These are phyloP conservation scores for Cistogaster globosa DNA, from an alignment of 2,888 invertebrate species.

Conservation along the genomic window DNA sequence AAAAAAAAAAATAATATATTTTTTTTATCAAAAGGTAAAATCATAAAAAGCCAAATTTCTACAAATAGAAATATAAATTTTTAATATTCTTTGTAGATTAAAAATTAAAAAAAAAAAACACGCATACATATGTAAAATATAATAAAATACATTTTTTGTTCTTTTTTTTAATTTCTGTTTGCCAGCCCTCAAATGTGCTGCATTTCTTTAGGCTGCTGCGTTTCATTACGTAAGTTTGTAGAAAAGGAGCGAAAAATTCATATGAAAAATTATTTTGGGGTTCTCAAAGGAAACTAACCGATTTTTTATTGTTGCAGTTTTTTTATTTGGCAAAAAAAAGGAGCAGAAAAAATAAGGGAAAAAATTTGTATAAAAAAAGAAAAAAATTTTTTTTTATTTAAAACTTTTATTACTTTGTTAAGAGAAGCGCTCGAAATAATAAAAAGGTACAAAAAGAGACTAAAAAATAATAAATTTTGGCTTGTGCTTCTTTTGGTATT, in stretches of 20 bases:
- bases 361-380: neutral
- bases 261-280: neutral
- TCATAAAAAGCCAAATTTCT: constrained; percentile 25
- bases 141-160: neutral
- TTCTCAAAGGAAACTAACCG: neutral
- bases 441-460: neutral
- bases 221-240: neutral
- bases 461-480: neutral
- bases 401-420: constrained; percentile 33
- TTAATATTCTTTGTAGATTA: constrained; percentile 53
- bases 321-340: neutral
- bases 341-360: neutral
- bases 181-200: constrained; percentile 7
- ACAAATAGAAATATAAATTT: constrained; percentile 47
- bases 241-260: constrained; percentile 14
- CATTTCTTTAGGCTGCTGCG: constrained; percentile 42
- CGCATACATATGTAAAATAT: neutral
- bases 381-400: constrained; percentile 39
- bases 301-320: constrained; percentile 10
- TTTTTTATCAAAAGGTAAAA: constrained; percentile 42
- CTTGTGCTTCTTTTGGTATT: too few relatives aligned
- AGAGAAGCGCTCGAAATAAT: constrained; percentile 2
- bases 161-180: neutral
- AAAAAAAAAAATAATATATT: too few relatives aligned
- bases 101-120: constrained; percentile 48